Evolutionary conservation across 2,888 invertebrate species (phyloP).

Genomic region (Nemoura dubitans): DNA sequence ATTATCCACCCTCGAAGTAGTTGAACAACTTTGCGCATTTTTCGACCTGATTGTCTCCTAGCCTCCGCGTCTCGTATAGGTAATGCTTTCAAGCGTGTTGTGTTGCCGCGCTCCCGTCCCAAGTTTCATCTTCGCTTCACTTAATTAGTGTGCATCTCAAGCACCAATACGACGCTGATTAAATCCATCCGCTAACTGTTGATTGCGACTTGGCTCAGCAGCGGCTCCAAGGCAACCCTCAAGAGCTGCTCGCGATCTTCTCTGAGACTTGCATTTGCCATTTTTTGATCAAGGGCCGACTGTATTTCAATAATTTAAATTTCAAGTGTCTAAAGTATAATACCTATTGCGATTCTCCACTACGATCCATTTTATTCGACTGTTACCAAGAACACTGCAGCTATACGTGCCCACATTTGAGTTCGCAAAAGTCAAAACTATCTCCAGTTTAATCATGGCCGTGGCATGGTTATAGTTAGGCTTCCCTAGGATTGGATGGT

Average conservation of each 20-base stretch:
- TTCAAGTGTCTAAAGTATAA: background rate
- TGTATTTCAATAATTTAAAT: background rate
- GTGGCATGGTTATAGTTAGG: background rate
- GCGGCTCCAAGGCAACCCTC: background rate
- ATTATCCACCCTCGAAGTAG: background rate
- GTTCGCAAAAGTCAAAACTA: background rate
- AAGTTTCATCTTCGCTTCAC: background rate
- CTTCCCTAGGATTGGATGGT: background rate
- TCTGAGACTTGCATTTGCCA: background rate
- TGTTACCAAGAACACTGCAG: background rate
- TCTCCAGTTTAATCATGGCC: background rate
- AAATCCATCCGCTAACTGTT: background rate
- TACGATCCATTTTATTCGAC: background rate
- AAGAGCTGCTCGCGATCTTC: background rate
- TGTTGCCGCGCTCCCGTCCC: background rate
- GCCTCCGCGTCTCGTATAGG: background rate
- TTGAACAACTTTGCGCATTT: background rate
- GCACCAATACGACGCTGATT: background rate
- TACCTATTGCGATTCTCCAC: background rate
- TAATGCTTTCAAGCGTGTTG: slow-evolving; percentile 7
- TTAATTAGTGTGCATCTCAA: background rate
- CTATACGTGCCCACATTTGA: background rate
- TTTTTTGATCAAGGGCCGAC: background rate
- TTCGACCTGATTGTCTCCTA: background rate
- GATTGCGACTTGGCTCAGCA: background rate